Conservation (phyloP, 1,140 invertebrate genomes). For the Aphidius gifuensis region DNA sequence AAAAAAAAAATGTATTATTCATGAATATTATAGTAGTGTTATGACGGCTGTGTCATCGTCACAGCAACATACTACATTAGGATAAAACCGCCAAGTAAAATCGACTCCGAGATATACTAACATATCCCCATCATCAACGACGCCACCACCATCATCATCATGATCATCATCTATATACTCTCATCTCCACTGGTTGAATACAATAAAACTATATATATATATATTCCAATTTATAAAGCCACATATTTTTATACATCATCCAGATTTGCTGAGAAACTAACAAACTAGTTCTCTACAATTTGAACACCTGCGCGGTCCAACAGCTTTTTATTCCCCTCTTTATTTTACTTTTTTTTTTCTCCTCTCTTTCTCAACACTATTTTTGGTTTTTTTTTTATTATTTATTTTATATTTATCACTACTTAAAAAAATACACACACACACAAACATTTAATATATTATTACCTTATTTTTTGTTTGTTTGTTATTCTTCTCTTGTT, state of each 20-base stretch:
- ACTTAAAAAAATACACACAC: slow-evolving; percentile 5
- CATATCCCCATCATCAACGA: slow-evolving; percentile 9
- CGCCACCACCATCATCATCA: slow-evolving; percentile 24
- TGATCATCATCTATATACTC: slow-evolving; percentile 7
- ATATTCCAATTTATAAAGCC: slow-evolving; percentile 27
- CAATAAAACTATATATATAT: neutral
- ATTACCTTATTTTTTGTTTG: too few relatives aligned
- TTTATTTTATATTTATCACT: neutral
- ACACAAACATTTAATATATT: too few relatives aligned
- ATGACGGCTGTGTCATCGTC: slow-evolving; percentile 44
- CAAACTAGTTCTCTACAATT: slow-evolving; percentile 25
- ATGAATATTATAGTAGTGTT: slow-evolving; percentile 30
- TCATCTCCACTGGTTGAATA: too few relatives aligned
- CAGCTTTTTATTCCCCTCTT: slow-evolving; percentile 27
- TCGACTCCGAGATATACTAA: slow-evolving; percentile 16
- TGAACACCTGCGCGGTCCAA: slow-evolving; percentile 40
- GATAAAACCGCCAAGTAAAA: neutral
- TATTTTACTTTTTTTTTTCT: slow-evolving; percentile 26
- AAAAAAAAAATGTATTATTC: too few relatives aligned
- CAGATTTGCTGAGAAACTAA: neutral
- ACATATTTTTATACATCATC: neutral
- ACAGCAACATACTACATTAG: slow-evolving; percentile 30
- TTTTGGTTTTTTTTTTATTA: slow-evolving; percentile 6
- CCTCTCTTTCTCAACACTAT: slow-evolving; percentile 8
- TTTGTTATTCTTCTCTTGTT: neutral